Evolutionary conservation across 2,888 invertebrate species (phyloP), one percentile per base, ranked within the genome.

Genomic region (Athetis lepigone): DNA sequence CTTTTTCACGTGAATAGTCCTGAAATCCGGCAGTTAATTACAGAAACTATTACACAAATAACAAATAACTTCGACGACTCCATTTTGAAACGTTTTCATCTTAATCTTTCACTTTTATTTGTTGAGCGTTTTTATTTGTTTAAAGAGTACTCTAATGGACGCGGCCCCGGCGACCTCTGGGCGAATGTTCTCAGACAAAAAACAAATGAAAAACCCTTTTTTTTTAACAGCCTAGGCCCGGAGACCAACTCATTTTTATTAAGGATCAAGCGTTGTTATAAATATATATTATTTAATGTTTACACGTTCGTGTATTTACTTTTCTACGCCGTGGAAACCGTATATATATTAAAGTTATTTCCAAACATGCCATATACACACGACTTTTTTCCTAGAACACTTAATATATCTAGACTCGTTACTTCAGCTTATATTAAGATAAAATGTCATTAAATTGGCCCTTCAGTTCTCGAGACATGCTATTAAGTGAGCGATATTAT

Each of bases 101-200:
- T 61, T 46, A 64, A 66, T 66, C 58, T 51, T 39, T 55, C 45
- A 49, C 11, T 72, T 68, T 64, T 56, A 61, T 60, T 69, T 39
- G 36, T 49, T 49, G 19, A 27, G 36, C 57, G 51, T 60, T 72
- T 60, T 62, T 70, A 67, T 65, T 73, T 67, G 46, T 66, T 67
- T 57, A 8, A 70, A 66, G 50, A 57, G 51, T 29, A 42, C 36
- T 23, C 23, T 70, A 62, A 74, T 70, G 56, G 64, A 70, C 57
- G 54, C 39, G 46, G 46, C 36, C 50, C 19, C 33, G 39, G 7
- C 29, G 43, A 69, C 59, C 68, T 46, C 62, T 52, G 49, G 46
- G 46, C 49, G 13, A 68, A 52, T 27, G 51, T 60, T 47, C 46
- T 50, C 54, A 59, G 61, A 77, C 65, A 45, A 68, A 70, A 57